Conservation (phyloP, 1,140 invertebrate species). For the Gonioctena quinquepunctata region DNA sequence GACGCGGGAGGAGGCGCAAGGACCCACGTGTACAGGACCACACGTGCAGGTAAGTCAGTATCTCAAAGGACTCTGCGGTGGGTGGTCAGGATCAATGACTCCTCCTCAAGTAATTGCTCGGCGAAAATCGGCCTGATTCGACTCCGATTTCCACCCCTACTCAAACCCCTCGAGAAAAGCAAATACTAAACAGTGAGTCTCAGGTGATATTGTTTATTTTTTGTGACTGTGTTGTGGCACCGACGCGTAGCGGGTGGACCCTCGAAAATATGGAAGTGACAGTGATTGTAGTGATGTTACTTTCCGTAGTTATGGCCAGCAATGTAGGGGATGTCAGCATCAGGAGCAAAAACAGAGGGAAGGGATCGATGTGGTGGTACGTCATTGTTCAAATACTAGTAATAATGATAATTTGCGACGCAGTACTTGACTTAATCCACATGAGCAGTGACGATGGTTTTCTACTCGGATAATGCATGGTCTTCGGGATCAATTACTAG, state of each 20-base stretch:
- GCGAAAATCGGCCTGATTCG: slow-evolving; percentile 22
- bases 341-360: slow-evolving; percentile 60
- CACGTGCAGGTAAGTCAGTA: slow-evolving; percentile 49
- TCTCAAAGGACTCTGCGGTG: slow-evolving; percentile 44
- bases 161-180: slow-evolving; percentile 22
- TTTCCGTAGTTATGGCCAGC: slow-evolving; percentile 24
- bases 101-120: slow-evolving; percentile 47
- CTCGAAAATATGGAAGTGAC: slow-evolving; percentile 13
- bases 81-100: slow-evolving; percentile 45
- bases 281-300: slow-evolving; percentile 35
- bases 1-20: slow-evolving; percentile 27
- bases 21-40: slow-evolving; percentile 50
- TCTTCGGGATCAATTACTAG: no score
- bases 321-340: slow-evolving; percentile 37
- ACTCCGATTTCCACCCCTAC: slow-evolving; percentile 43
- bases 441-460: no score
- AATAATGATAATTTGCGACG: no score
- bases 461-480: no score
- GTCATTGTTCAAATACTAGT: slow-evolving; percentile 26
- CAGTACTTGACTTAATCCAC: no score
- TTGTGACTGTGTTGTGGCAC: slow-evolving; percentile 38
- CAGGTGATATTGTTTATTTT: slow-evolving; percentile 57
- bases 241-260: slow-evolving; percentile 28
- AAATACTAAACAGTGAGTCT: slow-evolving; percentile 50
- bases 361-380: slow-evolving; percentile 65